Evolutionary conservation across 2,888 invertebrate genomes (phyloP), one percentile per base, ranked within the genome.

Genomic region (Hypselothyrea guttata): DNA sequence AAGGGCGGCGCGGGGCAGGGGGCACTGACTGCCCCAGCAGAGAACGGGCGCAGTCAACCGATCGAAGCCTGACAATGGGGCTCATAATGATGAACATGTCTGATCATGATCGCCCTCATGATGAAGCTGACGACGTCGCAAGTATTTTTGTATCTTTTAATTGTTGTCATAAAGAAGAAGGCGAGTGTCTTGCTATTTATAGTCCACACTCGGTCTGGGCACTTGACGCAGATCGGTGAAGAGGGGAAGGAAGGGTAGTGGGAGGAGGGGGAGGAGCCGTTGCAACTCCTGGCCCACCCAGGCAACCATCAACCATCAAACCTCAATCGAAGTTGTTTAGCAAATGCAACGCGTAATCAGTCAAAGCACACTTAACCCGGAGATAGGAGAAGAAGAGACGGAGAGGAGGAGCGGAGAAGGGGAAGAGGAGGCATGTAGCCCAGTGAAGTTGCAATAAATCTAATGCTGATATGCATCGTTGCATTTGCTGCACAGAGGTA

Each of bases 391-490:
- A 8, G 16, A 4, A 11, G 4, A 16, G 41, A 28, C 16, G 13
- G 54, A 8, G 31, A 12, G 34, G 1, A 13, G 12, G 40, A 7
- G 15, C 15, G 8, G 30, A 5, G 1, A 9, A 30, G 15, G 16
- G 22, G 5, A 15, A 16, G n/a, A 4, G 15, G 9, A 2, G 30
- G 1, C 8, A 11, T 7, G 7, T n/a, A n/a, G 15, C 31, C 4
- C n/a, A 30, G 41, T 27, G n/a, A n/a, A n/a, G n/a, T 16, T 59
- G 22, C 31, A 55, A 55, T 60, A 67, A 70, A 70, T 73, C 73
- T 73, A 73, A 74, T 74, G 61, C 58, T 61, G 68, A 62, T 65
- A 68, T 68, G 59, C 75, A 74, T 71, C 71, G 71, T 52, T 67
- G 71, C 63, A 58, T 47, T 52, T 57, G 67, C 63, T 71, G 66